phyloP scores from a whole-genome alignment of 2,888 invertebrate species.

The Cynaeus angustus region DNA sequence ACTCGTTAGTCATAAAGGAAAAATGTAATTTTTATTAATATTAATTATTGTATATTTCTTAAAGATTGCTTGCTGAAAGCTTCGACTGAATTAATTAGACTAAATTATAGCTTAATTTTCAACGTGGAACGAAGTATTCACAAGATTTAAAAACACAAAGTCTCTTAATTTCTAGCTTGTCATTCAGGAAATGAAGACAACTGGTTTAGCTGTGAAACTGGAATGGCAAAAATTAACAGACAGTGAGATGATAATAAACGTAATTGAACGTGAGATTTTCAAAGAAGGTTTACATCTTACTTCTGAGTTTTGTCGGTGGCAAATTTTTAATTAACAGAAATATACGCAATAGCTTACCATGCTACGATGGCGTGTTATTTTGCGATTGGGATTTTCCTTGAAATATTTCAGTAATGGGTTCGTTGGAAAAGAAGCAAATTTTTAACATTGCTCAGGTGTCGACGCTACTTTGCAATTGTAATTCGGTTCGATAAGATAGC shows the following conservation, averaged over 20 bases:
- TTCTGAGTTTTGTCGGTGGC: no score
- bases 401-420: constrained; percentile 47
- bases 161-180: constrained; percentile 9
- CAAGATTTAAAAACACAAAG: not conserved
- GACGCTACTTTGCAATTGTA: constrained; percentile 45
- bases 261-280: no score
- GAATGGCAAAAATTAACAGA: constrained; percentile 1
- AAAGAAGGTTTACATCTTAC: no score
- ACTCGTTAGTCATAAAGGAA: constrained; percentile 24
- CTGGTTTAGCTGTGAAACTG: not conserved
- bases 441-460: constrained; percentile 40
- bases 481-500: constrained; percentile 42
- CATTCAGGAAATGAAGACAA: constrained; percentile 12
- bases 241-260: constrained; percentile 3
- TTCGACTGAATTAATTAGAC: constrained; percentile 29
- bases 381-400: constrained; percentile 44
- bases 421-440: constrained; percentile 37
- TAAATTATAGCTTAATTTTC: constrained; percentile 12
- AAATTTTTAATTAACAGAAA: not conserved
- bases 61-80: constrained; percentile 20
- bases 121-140: constrained; percentile 19
- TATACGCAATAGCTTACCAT: constrained; percentile 29
- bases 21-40: constrained; percentile 16
- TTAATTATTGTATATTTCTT: constrained; percentile 9
- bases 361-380: constrained; percentile 33